Base-by-base conservation (phyloP, 2,113 vertebrate genomes). In the Erinaceus europaeus region DNA sequence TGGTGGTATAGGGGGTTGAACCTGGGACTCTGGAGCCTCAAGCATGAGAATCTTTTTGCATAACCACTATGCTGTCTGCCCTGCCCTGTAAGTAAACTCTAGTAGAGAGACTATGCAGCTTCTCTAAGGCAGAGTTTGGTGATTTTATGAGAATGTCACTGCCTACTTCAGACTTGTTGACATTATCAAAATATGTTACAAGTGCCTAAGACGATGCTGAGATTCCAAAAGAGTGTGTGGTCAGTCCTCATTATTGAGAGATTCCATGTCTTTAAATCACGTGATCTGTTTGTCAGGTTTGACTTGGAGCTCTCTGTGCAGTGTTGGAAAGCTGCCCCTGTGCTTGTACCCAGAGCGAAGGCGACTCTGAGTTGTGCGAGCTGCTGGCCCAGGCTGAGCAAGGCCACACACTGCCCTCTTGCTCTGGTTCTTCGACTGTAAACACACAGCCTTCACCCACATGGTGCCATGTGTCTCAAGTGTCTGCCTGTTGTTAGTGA, bases 261-360 rank as follows among this genome's bases (percentile, higher is more conserved):
- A 68, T 17, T 18, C n/a, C 12, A 2, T 36, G 4, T 4, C 52
- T 82, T 42, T n/a, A n/a, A n/a, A n/a, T 36, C 61, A 42, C 29
- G 65, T 79, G 61, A 44, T 34, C 23, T 59, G 27, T 40, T 78
- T 5, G 0, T 6, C 48, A 5, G 55, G 32, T 25, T 76, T 11
- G 21, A 11, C 65, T 4, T 73, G 50, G 53, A 27, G 36, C 62
- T 36, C 23, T 27, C 20, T 38, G 46, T 29, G 59, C 40, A 80
- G 2, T 29, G 34, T 17, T 38, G 18, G 21, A 18, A 0, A 36
- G 18, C 14, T n/a, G n/a, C n/a, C n/a, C n/a, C n/a, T n/a, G n/a
- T n/a, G n/a, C n/a, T n/a, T n/a, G n/a, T n/a, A n/a, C n/a, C n/a
- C n/a, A n/a, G n/a, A n/a, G n/a, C n/a, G n/a, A n/a, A n/a, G n/a